Evolutionary conservation across 2,113 vertebrate species (phyloP).

Genomic region (Clarias macrocephalus): DNA sequence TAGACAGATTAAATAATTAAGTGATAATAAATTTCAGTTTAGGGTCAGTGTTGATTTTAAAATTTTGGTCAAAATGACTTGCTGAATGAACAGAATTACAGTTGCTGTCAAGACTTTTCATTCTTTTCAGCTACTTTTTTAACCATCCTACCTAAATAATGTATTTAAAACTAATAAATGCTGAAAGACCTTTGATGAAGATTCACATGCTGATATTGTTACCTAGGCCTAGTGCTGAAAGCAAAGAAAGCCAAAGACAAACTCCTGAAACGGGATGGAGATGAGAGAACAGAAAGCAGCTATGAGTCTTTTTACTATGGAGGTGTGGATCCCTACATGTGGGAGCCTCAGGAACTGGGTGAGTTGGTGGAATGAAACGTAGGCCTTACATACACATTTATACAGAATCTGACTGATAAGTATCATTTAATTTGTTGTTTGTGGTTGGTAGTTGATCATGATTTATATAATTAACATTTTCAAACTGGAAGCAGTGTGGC

Average conservation of each 20-base stretch:
- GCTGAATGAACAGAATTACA: neutral
- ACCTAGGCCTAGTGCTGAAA: constrained; percentile 86
- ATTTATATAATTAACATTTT: neutral
- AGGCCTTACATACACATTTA: neutral
- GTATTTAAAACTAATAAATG: neutral
- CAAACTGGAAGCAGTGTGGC: too few relatives aligned
- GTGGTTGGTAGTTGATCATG: too few relatives aligned
- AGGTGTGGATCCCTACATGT: constrained; percentile 94
- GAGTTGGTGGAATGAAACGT: constrained; percentile 47
- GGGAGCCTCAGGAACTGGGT: constrained; percentile 98
- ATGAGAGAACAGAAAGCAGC: constrained; percentile 79
- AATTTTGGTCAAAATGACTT: neutral
- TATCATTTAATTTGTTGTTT: neutral
- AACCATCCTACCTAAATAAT: neutral
- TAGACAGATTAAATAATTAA: neutral
- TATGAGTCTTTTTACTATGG: constrained; percentile 94
- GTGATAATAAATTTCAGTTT: neutral
- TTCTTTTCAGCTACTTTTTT: neutral
- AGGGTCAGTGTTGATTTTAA: neutral
- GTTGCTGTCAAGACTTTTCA: neutral
- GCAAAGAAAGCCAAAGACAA: constrained; percentile 96
- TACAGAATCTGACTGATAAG: neutral
- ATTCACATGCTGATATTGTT: neutral
- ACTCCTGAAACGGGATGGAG: constrained; percentile 86
- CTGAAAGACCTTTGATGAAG: neutral